phyloP scores from a whole-genome alignment of 2,113 vertebrate genomes.

The Podiceps cristatus region DNA sequence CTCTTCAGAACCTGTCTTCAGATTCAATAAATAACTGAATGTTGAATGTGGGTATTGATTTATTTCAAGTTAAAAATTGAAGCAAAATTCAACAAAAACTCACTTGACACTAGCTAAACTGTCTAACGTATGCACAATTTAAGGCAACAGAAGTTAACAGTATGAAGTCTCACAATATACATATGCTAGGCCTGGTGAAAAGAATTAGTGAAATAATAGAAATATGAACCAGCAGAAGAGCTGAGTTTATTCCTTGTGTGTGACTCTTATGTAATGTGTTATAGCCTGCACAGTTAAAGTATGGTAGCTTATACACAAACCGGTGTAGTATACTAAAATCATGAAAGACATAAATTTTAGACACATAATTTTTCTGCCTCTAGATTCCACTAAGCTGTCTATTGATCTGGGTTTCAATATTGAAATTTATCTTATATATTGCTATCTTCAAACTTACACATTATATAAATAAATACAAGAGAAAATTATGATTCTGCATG shows the following conservation, averaged over 20 bases:
- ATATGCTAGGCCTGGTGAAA: neutral
- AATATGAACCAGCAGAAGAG: neutral
- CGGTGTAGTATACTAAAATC: neutral
- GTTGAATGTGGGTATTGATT: neutral
- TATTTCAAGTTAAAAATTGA: neutral
- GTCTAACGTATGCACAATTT: neutral
- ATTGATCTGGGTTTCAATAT: neutral
- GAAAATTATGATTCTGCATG: neutral
- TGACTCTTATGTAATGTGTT: accelerated
- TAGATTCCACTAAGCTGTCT: neutral
- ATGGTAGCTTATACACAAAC: neutral
- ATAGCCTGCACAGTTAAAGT: neutral
- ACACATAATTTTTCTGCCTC: neutral
- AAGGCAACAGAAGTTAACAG: neutral
- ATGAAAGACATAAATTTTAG: neutral
- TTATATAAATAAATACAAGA: neutral
- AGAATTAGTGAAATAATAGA: neutral
- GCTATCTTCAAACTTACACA: neutral
- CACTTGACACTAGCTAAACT: neutral
- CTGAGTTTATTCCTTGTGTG: neutral
- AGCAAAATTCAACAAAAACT: neutral
- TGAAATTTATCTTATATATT: neutral
- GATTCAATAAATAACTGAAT: neutral
- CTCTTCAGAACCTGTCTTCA: neutral
- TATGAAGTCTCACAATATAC: neutral